Evolutionary conservation across 1,140 invertebrate genomes (phyloP), one percentile per base, ranked within the genome.

Genomic region (Saccostrea glomerata): DNA sequence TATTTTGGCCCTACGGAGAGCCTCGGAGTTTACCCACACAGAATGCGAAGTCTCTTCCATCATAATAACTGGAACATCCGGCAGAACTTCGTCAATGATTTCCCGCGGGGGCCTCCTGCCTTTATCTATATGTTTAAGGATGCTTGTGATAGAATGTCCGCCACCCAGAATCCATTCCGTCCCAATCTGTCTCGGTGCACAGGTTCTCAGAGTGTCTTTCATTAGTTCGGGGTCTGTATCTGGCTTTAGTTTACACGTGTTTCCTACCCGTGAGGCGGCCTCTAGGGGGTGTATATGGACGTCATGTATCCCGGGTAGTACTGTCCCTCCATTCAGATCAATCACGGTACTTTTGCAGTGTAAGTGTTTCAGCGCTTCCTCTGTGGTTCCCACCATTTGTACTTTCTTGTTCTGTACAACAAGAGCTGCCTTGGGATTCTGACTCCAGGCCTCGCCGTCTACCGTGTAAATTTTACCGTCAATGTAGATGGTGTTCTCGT

Each of bases 41-140:
- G 90, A 90, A 66, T 90, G 90, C 4, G 88, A 89, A 0, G 90
- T 90, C 58, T 90, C 88, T 58, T 90, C 90, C n/a, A 90, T 54
- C 88, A 90, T 90, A 6, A 89, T 63, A 30, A 84, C 88, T 0
- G 90, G 90, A 63, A 23, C 82, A 54, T 90, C 63, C 2, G 23
- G 58, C 54, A 89, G 47, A 63, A 60, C 84, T 47, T 86, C 73
- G 55, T 89, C 88, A 17, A 90, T 58, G n/a, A 90, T 87, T 23
- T 86, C 13, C 23, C 73, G 84, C 9, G 90, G 90, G 40, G 86
- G 47, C 54, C 85, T 84, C 4, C 85, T 82, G n/a, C 86, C 86
- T 12, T 83, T 54, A 11, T 56, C 82, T 9, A 89, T 84, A 84
- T 90, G 86, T 15, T 89, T 36, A 30, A 89, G 58, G 56, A 90